Percentiles rank a stretch among this genome's conserved stretches.
phyloP scores from a whole-genome alignment of 2,797 vertebrate species.

The Malurus splendens region DNA sequence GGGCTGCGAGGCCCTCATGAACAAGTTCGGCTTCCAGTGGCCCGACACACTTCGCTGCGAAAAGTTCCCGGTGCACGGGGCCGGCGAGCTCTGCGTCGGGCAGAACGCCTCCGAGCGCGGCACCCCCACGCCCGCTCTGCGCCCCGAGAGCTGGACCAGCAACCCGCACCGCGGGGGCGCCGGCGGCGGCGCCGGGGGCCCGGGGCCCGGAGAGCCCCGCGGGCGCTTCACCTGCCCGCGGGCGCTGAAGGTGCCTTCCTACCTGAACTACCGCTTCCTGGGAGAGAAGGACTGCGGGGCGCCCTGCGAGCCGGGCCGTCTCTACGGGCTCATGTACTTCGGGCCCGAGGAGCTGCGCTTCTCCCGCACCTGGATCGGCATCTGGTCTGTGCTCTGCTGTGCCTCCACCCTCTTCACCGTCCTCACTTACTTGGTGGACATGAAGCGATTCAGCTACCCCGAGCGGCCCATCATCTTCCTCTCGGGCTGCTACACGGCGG shows the following conservation, averaged over 20 bases:
- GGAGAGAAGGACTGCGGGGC: conserved; percentile 92
- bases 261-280: conserved; percentile 92
- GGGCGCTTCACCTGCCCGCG: conserved; percentile 82
- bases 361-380: conserved; percentile 90
- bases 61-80: conserved; percentile 90
- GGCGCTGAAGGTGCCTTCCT: conserved; percentile 83
- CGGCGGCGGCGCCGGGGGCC: background rate
- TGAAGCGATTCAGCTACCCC: conserved; percentile 94
- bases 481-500: conserved; percentile 92
- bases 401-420: conserved; percentile 93
- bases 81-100: conserved; percentile 91
- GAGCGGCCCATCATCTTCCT: conserved; percentile 95
- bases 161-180: conserved; percentile 61
- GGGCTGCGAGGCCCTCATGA: conserved; percentile 93
- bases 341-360: conserved; percentile 89
- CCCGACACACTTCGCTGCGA: conserved; percentile 89
- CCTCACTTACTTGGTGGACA: conserved; percentile 94
- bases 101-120: conserved; percentile 88
- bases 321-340: conserved; percentile 93
- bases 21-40: conserved; percentile 96
- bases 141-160: conserved; percentile 74
- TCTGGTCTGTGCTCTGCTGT: conserved; percentile 93
- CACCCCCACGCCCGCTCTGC: conserved; percentile 71
- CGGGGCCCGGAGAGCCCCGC: conserved; percentile 13
- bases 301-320: conserved; percentile 84